These are phyloP conservation scores for Cryptoleucopteryx plumbea DNA, from an alignment of 2,113 vertebrate species.

Conservation along the genomic window DNA sequence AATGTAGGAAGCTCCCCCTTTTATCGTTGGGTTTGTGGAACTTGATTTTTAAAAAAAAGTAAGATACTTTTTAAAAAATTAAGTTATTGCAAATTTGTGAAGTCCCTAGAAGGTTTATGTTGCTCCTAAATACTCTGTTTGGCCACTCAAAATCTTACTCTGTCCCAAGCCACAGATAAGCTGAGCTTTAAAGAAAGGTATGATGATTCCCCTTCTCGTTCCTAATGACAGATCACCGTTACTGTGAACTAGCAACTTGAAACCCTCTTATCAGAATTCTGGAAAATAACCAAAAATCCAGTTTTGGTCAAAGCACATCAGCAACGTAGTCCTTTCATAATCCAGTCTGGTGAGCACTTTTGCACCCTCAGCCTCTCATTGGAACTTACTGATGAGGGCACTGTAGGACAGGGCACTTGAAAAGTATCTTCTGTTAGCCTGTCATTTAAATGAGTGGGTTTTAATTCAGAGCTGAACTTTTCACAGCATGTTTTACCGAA, in stretches of 20 bases:
- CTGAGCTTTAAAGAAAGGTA: not conserved
- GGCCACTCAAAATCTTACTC: not conserved
- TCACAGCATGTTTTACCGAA: not conserved
- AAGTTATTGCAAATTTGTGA: not conserved
- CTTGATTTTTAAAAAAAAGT: not conserved
- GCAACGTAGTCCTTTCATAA: not conserved
- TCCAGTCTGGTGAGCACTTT: not conserved
- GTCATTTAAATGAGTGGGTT: not conserved
- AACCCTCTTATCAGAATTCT: not conserved
- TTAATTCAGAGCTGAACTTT: slow-evolving; percentile 15
- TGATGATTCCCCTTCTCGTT: not conserved
- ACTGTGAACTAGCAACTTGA: not conserved
- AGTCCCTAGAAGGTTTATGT: not conserved
- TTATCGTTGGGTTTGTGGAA: not conserved
- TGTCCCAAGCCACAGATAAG: not conserved
- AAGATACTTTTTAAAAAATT: not conserved
- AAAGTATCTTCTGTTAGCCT: not conserved
- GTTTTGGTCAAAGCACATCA: not conserved
- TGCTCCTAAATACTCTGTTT: not conserved
- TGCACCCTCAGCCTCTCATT: not conserved
- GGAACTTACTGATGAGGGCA: slow-evolving; percentile 33
- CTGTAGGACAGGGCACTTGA: slow-evolving; percentile 19
- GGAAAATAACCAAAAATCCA: not conserved
- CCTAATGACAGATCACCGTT: not conserved
- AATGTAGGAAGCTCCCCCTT: not conserved